Conservation (phyloP, 2,797 vertebrate species). For the Allobates femoralis region DNA sequence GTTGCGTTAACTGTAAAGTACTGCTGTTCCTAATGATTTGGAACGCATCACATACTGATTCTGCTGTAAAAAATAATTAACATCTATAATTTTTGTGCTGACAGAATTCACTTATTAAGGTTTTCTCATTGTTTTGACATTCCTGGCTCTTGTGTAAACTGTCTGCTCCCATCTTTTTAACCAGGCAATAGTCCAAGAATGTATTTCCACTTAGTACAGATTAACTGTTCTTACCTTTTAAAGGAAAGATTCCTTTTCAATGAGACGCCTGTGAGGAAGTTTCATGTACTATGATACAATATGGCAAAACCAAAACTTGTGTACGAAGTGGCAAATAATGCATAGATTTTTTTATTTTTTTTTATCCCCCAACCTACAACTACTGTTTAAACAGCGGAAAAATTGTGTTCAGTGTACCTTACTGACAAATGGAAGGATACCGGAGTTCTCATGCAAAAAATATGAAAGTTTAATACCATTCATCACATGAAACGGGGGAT, state of each 20-base stretch:
- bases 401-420: too few species aligned
- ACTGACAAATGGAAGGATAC: too few species aligned
- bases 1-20: too few species aligned
- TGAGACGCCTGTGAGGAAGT: constrained; percentile 1
- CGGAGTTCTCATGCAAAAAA: too few species aligned
- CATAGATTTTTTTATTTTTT: too few species aligned
- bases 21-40: too few species aligned
- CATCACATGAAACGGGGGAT: too few species aligned
- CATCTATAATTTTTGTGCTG: neutral
- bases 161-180: neutral
- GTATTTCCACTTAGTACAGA: constrained; percentile 19
- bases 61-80: too few species aligned
- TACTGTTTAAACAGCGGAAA: too few species aligned
- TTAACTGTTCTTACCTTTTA: constrained; percentile 48
- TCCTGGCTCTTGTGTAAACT: constrained; percentile 26
- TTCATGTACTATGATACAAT: neutral
- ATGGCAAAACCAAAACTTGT: neutral
- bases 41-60: too few species aligned
- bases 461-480: too few species aligned
- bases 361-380: too few species aligned
- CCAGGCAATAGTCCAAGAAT: constrained; percentile 44
- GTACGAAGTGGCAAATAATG: neutral
- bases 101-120: neutral
- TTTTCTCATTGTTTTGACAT: constrained; percentile 8
- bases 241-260: constrained; percentile 22